phyloP scores from a whole-genome alignment of 37 sponge, comb jelly and placozoan genomes.

The Hormiphora californensis region DNA sequence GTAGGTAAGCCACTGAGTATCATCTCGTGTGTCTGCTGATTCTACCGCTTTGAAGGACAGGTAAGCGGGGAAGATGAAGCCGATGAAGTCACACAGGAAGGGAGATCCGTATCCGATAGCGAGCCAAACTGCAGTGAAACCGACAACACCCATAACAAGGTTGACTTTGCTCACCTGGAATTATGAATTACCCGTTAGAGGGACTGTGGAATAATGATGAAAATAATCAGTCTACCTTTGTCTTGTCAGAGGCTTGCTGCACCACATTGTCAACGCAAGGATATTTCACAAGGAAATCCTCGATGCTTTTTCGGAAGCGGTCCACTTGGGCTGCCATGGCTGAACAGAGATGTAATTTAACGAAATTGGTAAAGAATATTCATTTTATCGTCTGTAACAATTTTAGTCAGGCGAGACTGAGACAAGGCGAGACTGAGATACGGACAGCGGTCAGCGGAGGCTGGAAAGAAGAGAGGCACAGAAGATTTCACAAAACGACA shows the following conservation, averaged over 20 bases:
- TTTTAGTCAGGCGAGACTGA: no score
- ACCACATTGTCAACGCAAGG: constrained; percentile 29
- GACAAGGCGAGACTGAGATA: no score
- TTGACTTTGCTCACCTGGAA: constrained; percentile 39
- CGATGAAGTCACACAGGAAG: constrained; percentile 54
- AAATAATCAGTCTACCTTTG: constrained; percentile 13
- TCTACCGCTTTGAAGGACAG: constrained; percentile 53
- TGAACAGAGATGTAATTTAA: no score
- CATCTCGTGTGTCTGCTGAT: constrained; percentile 18
- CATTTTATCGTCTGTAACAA: no score
- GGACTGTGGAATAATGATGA: background rate
- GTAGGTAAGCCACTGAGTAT: constrained; percentile 48
- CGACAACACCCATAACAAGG: constrained; percentile 32
- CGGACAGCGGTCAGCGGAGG: no score
- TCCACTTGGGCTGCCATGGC: constrained; percentile 38
- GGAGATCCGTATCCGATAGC: constrained; percentile 46
- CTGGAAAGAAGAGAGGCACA: no score
- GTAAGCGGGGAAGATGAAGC: constrained; percentile 45
- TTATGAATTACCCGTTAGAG: background rate
- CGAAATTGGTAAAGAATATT: no score
- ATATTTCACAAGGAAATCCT: background rate
- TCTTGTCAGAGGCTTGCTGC: constrained; percentile 8
- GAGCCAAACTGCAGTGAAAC: constrained; percentile 40
- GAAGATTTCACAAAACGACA: no score
- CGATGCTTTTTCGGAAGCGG: background rate